Evolutionary conservation across 30 jellyfish, hydroid and myxozoan genomes (phyloP).

Genomic region (Calvadosia cruxmelitensis): DNA sequence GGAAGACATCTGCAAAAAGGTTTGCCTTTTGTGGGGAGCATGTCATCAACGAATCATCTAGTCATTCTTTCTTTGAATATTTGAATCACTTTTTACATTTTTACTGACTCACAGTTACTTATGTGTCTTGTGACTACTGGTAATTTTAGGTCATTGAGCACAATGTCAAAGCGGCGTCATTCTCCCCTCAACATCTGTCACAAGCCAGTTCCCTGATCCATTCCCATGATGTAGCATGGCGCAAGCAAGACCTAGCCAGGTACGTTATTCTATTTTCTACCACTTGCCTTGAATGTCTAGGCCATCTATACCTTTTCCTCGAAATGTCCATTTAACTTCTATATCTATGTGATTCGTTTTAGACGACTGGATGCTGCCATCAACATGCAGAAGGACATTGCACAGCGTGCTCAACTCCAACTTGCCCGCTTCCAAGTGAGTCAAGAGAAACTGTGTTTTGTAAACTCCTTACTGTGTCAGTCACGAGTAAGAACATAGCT

Average conservation of each 20-base stretch:
- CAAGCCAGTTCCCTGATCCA: conserved; percentile 64
- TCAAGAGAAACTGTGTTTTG: neutral
- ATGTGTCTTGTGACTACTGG: neutral
- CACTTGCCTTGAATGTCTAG: neutral
- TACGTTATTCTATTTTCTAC: neutral
- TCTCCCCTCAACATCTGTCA: conserved; percentile 55
- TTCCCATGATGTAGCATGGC: conserved; percentile 91
- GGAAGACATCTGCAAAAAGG: conserved; percentile 83
- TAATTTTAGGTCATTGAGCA: conserved; percentile 55
- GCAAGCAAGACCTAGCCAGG: conserved; percentile 90
- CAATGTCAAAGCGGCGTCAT: conserved; percentile 38
- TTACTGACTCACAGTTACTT: neutral
- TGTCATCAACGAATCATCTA: too few species aligned
- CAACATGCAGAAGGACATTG: conserved; percentile 58
- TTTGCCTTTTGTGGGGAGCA: neutral
- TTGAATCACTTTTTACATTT: neutral
- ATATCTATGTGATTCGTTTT: neutral
- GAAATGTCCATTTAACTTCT: too few species aligned
- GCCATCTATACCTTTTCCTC: too few species aligned
- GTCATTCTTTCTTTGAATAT: too few species aligned
- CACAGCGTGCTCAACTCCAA: conserved; percentile 76
- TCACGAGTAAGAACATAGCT: neutral
- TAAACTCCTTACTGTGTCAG: neutral
- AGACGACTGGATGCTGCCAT: conserved; percentile 83
- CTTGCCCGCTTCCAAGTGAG: conserved; percentile 83